These are phyloP conservation scores for Stichopus horrens DNA, from an alignment of 53 echinoderm and acorn worm species.

Conservation along the genomic window DNA sequence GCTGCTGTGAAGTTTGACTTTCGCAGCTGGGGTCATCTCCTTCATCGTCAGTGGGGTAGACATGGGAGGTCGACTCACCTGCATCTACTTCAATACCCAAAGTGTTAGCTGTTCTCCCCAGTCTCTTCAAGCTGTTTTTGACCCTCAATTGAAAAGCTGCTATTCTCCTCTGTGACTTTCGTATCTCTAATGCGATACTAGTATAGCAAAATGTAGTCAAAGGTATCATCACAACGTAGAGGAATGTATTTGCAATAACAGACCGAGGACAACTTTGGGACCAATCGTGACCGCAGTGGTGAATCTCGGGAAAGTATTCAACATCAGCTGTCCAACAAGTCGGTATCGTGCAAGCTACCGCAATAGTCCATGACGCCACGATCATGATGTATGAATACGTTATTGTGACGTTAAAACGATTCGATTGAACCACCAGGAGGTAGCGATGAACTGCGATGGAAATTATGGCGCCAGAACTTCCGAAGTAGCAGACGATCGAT, in stretches of 20 bases:
- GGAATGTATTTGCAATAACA: neutral
- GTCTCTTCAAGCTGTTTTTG: neutral
- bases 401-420: slow-evolving; percentile 21
- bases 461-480: slow-evolving; percentile 7
- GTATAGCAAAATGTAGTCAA: slow-evolving; percentile 10
- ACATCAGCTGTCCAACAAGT: neutral
- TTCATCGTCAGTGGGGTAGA: neutral
- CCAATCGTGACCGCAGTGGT: slow-evolving; percentile 20
- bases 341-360: neutral
- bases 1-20: neutral
- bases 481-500: neutral
- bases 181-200: slow-evolving; percentile 24
- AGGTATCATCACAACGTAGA: neutral
- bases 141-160: neutral
- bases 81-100: neutral
- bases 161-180: slow-evolving; percentile 16
- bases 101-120: neutral
- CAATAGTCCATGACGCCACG: neutral
- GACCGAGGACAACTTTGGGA: no score
- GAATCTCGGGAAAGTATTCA: neutral
- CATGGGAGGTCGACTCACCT: neutral
- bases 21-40: neutral
- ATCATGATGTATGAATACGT: slow-evolving; percentile 17
- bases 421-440: slow-evolving; percentile 39
- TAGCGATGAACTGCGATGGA: slow-evolving; percentile 35